Evolutionary conservation across 2,888 invertebrate species (phyloP).

Genomic region (Coelopa pilipes): DNA sequence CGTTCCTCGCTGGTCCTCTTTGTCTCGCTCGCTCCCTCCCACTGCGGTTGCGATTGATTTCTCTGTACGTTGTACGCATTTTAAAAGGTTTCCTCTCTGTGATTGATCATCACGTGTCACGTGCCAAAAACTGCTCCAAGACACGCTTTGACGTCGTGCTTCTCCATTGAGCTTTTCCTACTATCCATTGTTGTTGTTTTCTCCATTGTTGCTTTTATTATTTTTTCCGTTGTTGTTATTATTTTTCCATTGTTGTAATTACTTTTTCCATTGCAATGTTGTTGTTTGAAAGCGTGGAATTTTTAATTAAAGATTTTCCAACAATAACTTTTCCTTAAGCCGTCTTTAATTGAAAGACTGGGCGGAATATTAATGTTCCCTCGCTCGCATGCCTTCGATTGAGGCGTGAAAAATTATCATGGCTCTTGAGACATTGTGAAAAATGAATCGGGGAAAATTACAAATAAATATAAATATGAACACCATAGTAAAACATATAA

Average conservation of each 20-base stretch:
- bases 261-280: no score
- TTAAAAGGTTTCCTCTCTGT: neutral
- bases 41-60: no score
- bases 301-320: slow-evolving; percentile 17
- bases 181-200: neutral
- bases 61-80: neutral
- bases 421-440: no score
- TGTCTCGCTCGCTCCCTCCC: no score
- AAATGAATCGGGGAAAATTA: no score
- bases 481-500: no score
- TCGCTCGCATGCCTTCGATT: no score
- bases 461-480: no score
- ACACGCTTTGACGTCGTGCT: neutral
- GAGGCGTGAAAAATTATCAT: no score
- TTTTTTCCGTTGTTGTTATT: no score
- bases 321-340: neutral
- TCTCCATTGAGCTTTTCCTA: neutral
- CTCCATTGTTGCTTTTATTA: no score
- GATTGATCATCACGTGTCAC: slow-evolving; percentile 34
- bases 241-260: neutral
- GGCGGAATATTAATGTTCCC: neutral
- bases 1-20: no score
- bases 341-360: neutral
- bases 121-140: slow-evolving; percentile 24
- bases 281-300: slow-evolving; percentile 15